Evolutionary conservation across 1,140 invertebrate species (phyloP).

Genomic region (Sycophaga agraensis): DNA sequence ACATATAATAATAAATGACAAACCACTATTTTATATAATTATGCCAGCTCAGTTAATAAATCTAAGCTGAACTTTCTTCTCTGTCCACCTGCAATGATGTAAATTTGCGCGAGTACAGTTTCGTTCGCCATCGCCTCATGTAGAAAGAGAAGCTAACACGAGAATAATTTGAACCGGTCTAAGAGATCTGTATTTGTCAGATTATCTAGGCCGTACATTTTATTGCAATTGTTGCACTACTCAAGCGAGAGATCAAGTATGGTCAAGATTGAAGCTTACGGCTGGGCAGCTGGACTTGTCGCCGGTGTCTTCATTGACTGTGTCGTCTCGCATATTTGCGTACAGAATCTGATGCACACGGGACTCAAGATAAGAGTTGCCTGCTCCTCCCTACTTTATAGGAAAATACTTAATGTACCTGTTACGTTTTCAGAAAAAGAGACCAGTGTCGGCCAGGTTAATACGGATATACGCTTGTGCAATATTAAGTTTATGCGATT

Average conservation of each 20-base stretch:
- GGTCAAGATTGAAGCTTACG: slow-evolving; percentile 62
- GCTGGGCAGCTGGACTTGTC: slow-evolving; percentile 69
- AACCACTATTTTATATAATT: too few relatives aligned
- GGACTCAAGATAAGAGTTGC: slow-evolving; percentile 81
- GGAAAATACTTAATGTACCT: slow-evolving; percentile 64
- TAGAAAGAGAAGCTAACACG: slow-evolving; percentile 2
- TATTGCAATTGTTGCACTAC: slow-evolving; percentile 72
- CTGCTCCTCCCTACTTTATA: slow-evolving; percentile 77
- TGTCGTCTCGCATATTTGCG: slow-evolving; percentile 75
- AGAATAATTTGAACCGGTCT: too few relatives aligned
- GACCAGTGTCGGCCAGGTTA: slow-evolving; percentile 50
- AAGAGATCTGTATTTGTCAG: slow-evolving; percentile 53
- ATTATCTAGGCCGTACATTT: slow-evolving; percentile 71
- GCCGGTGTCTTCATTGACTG: slow-evolving; percentile 70
- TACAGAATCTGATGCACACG: slow-evolving; percentile 72
- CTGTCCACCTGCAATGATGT: background rate
- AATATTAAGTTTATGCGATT: too few relatives aligned
- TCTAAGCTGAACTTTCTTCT: too few relatives aligned
- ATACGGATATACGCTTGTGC: background rate
- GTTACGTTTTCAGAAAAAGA: slow-evolving; percentile 37
- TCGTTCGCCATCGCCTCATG: slow-evolving; percentile 2
- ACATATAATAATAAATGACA: too few relatives aligned
- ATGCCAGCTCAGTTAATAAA: too few relatives aligned
- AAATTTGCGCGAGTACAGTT: background rate
- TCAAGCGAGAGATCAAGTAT: slow-evolving; percentile 57